phyloP scores from a whole-genome alignment of 2,888 invertebrate species.

The Cryptus armator region DNA sequence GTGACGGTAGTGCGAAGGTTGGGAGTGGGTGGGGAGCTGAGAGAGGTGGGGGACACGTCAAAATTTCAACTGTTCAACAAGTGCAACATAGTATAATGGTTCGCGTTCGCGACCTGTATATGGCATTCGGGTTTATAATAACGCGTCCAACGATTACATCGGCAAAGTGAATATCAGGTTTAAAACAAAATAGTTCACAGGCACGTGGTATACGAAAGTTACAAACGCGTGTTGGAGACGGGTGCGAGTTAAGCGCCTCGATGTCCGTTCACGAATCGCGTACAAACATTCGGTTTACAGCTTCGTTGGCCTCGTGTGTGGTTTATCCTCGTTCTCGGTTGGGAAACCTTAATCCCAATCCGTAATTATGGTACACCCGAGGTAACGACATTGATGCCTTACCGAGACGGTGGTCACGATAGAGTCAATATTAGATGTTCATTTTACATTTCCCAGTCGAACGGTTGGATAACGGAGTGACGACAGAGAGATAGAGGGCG shows the following conservation, averaged over 20 bases:
- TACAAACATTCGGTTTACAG: constrained; percentile 9
- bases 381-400: not conserved
- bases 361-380: constrained; percentile 24
- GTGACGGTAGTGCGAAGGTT: too few species aligned
- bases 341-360: constrained; percentile 9
- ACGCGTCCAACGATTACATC: constrained; percentile 2
- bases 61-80: constrained; percentile 32
- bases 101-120: not conserved
- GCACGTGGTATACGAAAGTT: not conserved
- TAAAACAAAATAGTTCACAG: not conserved
- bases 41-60: not conserved
- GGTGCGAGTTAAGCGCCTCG: not conserved
- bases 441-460: constrained; percentile 43
- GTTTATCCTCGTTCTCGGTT: not conserved
- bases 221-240: not conserved
- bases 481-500: constrained; percentile 15
- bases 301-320: not conserved
- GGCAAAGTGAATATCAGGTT: not conserved
- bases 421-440: constrained; percentile 47
- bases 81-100: constrained; percentile 3
- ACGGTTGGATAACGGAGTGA: constrained; percentile 32
- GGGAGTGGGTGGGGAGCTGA: not conserved
- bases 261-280: not conserved
- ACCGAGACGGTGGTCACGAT: constrained; percentile 1
- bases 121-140: constrained; percentile 19